Percentiles rank a stretch among this genome's conserved stretches.
These are phyloP conservation scores for Rhinoptilus africanus DNA, from an alignment of 2,113 vertebrate species.

Conservation along the genomic window DNA sequence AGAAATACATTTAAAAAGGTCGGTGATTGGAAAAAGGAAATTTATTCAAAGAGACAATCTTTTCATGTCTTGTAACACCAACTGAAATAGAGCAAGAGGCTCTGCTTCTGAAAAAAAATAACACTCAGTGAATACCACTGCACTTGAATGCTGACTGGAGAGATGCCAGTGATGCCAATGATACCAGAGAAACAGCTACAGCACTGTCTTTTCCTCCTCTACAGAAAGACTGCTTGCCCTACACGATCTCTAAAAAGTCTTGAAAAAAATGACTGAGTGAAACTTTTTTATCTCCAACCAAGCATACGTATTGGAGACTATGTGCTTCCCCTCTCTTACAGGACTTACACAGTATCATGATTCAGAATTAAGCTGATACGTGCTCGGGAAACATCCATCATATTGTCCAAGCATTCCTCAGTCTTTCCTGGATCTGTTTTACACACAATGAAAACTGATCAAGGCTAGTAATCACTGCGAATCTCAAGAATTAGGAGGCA, in stretches of 20 bases:
- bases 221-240: background rate
- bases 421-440: background rate
- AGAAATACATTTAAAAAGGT: background rate
- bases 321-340: background rate
- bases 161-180: background rate
- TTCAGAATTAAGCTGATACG: background rate
- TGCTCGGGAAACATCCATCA: fast-evolving
- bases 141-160: slow-evolving; percentile 11
- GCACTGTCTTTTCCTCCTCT: background rate
- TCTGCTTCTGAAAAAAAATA: background rate
- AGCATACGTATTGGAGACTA: fast-evolving
- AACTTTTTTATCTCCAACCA: background rate
- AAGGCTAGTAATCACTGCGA: background rate
- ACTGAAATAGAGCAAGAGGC: background rate
- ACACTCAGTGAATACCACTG: background rate
- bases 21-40: background rate
- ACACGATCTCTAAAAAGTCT: background rate
- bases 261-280: background rate
- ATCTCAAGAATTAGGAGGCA: background rate
- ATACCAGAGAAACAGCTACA: background rate
- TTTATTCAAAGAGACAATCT: background rate
- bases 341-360: background rate
- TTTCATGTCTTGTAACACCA: background rate
- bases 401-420: background rate
- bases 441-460: background rate